Percentiles rank a stretch among this genome's conserved stretches.
phyloP scores from a whole-genome alignment of 2,888 invertebrate genomes.

The Epinotia ramella region DNA sequence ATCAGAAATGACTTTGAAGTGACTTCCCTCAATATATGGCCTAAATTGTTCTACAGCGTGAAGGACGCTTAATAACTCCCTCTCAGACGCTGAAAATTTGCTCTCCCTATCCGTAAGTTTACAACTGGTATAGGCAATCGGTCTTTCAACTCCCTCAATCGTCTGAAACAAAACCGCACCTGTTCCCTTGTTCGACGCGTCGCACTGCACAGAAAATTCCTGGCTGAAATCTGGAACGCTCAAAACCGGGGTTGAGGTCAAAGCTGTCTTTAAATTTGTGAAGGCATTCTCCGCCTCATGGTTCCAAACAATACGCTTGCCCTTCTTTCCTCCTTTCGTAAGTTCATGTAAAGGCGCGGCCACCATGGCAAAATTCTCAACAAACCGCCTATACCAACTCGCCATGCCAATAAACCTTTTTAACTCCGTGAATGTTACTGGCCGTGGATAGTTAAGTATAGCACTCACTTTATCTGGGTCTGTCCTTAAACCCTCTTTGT shows the following conservation, averaged over 20 bases:
- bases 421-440: conserved; percentile 5
- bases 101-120: conserved; percentile 34
- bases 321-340: conserved; percentile 18
- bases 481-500: conserved; percentile 17
- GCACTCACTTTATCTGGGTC: conserved; percentile 19
- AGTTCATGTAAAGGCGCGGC: conserved; percentile 22
- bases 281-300: conserved; percentile 11
- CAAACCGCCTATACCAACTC: conserved; percentile 25
- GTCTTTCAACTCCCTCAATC: neutral
- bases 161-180: conserved; percentile 17
- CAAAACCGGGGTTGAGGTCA: conserved; percentile 1
- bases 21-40: conserved; percentile 45
- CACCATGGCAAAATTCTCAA: conserved; percentile 23
- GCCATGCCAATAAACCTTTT: conserved; percentile 21
- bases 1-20: too few species aligned
- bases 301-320: neutral
- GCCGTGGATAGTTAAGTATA: conserved; percentile 12
- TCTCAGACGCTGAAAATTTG: conserved; percentile 40
- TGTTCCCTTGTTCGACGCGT: conserved; percentile 25
- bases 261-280: neutral
- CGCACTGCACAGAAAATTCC: conserved; percentile 7
- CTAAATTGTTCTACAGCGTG: conserved; percentile 45
- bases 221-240: conserved; percentile 10
- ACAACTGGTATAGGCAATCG: conserved; percentile 8
- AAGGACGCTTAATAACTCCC: conserved; percentile 44